Evolutionary conservation across 2,888 invertebrate species (phyloP).

Genomic region (Elgonia sp.): DNA sequence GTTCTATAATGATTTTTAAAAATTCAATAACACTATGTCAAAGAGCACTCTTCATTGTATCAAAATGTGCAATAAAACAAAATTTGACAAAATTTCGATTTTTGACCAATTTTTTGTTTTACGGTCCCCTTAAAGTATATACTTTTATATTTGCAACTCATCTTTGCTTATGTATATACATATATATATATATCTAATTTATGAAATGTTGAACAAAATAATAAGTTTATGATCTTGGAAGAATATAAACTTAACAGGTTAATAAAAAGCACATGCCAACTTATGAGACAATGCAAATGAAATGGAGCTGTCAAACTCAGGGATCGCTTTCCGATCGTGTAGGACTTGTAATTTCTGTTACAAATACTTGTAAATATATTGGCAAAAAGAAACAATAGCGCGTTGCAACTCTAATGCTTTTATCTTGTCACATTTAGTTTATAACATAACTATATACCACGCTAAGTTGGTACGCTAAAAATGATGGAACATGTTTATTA

Average conservation of each 20-base stretch:
- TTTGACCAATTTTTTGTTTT: too few relatives aligned
- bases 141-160: too few relatives aligned
- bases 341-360: conserved; percentile 61
- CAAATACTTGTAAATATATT: conserved; percentile 61
- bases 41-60: too few relatives aligned
- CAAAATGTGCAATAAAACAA: too few relatives aligned
- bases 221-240: conserved; percentile 28
- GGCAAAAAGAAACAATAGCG: conserved; percentile 56
- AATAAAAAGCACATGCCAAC: conserved; percentile 23
- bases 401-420: conserved; percentile 49
- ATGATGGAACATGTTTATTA: conserved; percentile 45
- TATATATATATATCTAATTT: too few relatives aligned
- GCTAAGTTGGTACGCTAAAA: conserved; percentile 12
- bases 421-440: conserved; percentile 64
- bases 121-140: too few relatives aligned
- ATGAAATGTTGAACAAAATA: conserved; percentile 30
- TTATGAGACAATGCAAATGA: conserved; percentile 60
- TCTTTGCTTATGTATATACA: too few relatives aligned
- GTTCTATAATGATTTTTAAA: too few relatives aligned
- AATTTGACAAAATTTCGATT: too few relatives aligned
- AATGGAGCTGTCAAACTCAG: conserved; percentile 56
- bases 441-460: conserved; percentile 24
- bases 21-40: too few relatives aligned
- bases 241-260: conserved; percentile 17
- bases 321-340: conserved; percentile 43